Base-by-base conservation (phyloP, 2,113 vertebrate species). In the Aspiorhynchus laticeps region DNA sequence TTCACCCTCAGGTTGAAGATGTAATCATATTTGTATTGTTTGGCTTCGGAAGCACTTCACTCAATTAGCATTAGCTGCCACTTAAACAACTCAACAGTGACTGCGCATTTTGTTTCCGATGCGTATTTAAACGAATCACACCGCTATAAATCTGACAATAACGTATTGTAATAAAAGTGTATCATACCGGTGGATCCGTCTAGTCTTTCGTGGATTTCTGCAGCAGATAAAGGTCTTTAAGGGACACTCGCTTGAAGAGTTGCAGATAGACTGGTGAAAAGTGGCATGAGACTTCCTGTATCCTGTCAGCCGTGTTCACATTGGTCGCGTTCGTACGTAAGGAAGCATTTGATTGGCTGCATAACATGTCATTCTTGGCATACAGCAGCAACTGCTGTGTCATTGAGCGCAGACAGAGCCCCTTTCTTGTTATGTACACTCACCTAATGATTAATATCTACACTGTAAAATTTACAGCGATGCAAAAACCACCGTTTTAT, bases 11-110 rank as follows among this genome's bases (percentile, higher is more conserved):
- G n/a, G 14, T 26, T 65, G 11, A 46, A 69, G 0, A 14, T 12
- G 1, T 2, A 24, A 26, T 8, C 19, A 8, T 33, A 8, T 71
- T 24, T 31, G 15, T 6, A 24, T 15, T n/a, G 28, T 33, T 33
- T 71, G 8, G 26, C 17, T 51, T 69, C 5, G n/a, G 2, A 83
- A 53, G 33, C 78, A 7, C 2, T 48, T 2, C 43, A 9, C 15
- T 53, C 2, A 1, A 21, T 71, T 83, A 83, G 81, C 81, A 53
- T 71, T 83, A 83, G 81, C 81, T 48, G 63, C 26, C 19, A 24
- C 36, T 51, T 51, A 43, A 69, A 69, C 56, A 14, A 48, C 46
- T 51, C 14, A 19, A 7, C 63, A 21, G 6, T 83, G 81, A 83
- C 43, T 83, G 43, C 10, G 63, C 63, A 33, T 69, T 83, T 83